These are phyloP conservation scores for Riptortus pedestris DNA, from an alignment of 1,140 invertebrate species.

Conservation along the genomic window DNA sequence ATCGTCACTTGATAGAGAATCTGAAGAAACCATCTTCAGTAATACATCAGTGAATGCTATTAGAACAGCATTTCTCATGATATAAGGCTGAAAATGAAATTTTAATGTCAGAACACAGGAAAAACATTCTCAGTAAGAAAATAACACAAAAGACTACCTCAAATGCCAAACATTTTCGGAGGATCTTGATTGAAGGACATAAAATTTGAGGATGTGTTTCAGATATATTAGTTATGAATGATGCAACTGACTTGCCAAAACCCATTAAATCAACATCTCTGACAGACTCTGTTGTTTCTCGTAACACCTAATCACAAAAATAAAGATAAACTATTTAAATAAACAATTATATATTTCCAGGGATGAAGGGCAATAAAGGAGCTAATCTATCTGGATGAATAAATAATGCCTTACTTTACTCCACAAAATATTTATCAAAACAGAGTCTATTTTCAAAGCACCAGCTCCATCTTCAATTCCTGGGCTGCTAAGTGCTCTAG, in stretches of 20 bases:
- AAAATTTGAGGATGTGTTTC: conserved; percentile 52
- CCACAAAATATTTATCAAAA: too few species aligned
- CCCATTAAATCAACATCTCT: conserved; percentile 45
- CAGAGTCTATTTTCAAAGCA: too few species aligned
- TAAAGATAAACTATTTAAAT: too few species aligned
- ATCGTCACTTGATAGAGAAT: conserved; percentile 54
- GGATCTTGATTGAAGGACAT: conserved; percentile 47
- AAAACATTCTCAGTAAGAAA: neutral
- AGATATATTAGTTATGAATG: conserved; percentile 59
- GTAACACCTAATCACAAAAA: conserved; percentile 50
- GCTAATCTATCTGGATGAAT: too few species aligned
- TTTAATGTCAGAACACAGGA: conserved; percentile 30
- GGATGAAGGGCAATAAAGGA: too few species aligned
- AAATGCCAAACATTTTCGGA: conserved; percentile 46
- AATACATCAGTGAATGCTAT: conserved; percentile 65
- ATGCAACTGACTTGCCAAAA: conserved; percentile 51
- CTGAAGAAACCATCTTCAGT: conserved; percentile 50
- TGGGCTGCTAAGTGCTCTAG: too few species aligned
- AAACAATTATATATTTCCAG: too few species aligned
- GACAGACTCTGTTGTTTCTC: conserved; percentile 54
- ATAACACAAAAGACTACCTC: conserved; percentile 43
- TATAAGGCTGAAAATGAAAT: conserved; percentile 51
- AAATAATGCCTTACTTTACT: too few species aligned
- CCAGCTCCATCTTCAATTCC: too few species aligned
- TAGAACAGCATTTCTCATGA: conserved; percentile 67